phyloP scores from a whole-genome alignment of 2,797 vertebrate species.

The Thunnus albacares region DNA sequence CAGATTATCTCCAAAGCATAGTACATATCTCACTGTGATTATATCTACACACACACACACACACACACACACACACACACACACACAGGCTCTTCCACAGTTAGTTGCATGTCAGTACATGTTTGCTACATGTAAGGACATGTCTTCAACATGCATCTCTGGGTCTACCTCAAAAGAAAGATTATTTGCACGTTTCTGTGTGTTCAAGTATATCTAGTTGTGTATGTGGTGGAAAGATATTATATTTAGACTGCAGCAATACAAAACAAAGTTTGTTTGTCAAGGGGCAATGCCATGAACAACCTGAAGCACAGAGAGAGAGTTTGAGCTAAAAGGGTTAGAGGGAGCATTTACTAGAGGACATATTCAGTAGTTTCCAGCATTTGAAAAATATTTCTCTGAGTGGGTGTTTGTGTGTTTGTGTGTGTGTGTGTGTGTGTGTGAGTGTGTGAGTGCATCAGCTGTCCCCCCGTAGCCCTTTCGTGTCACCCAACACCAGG shows the following conservation, averaged over 20 bases:
- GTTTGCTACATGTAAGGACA: slow-evolving; percentile 57
- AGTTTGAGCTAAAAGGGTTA: slow-evolving; percentile 44
- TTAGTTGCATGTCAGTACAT: slow-evolving; percentile 42
- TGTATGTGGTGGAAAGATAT: slow-evolving; percentile 13
- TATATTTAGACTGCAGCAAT: slow-evolving; percentile 39
- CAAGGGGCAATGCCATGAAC: slow-evolving; percentile 61
- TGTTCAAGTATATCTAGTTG: slow-evolving; percentile 12
- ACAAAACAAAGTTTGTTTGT: slow-evolving; percentile 55
- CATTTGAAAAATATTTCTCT: slow-evolving; percentile 61
- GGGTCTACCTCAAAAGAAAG: background rate
- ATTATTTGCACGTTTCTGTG: background rate
- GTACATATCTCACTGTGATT: background rate
- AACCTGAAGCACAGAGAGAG: slow-evolving; percentile 52
- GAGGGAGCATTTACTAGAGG: slow-evolving; percentile 67
- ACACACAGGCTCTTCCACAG: background rate
- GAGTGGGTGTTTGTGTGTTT: slow-evolving; percentile 42
- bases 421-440: slow-evolving; percentile 34
- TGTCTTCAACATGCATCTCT: slow-evolving; percentile 41
- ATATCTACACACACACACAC: background rate
- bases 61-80: background rate
- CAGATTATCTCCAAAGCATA: background rate
- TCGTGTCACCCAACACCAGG: slow-evolving; percentile 78
- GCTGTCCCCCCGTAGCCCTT: slow-evolving; percentile 68
- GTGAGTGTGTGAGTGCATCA: slow-evolving; percentile 53
- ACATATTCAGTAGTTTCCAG: slow-evolving; percentile 50